A percentile compares a stretch with the other conserved stretches of the same genome.
phyloP scores from a whole-genome alignment of 2,113 vertebrate species.

The Myiopsitta monachus region DNA sequence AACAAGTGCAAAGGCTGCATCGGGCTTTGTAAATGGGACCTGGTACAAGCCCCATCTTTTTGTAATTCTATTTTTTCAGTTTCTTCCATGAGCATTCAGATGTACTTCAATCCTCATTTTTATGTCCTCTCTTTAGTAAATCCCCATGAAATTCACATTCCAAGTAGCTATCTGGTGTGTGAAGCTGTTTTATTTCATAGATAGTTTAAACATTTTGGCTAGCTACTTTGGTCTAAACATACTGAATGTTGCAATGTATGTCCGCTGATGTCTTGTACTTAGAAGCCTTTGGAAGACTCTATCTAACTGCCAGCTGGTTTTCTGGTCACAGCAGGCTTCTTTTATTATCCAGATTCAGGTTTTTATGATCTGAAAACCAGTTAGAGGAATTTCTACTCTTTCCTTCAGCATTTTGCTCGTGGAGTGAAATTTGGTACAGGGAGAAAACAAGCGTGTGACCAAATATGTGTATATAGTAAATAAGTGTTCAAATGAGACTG shows the following conservation, averaged over 20 bases:
- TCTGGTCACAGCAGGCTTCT: constrained; percentile 4
- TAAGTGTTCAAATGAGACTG: neutral
- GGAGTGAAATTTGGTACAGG: neutral
- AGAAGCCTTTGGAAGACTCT: constrained; percentile 1
- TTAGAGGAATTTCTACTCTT: neutral
- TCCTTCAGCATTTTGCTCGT: neutral
- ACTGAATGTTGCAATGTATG: neutral
- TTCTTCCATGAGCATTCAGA: neutral
- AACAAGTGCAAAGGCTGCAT: neutral
- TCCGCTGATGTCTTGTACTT: neutral
- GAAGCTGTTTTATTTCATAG: constrained; percentile 43
- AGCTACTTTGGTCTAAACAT: neutral
- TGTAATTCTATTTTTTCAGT: neutral
- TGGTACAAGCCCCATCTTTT: neutral
- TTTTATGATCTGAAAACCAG: neutral
- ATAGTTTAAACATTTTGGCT: constrained; percentile 27
- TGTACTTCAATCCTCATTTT: constrained; percentile 9
- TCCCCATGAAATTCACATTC: constrained; percentile 39
- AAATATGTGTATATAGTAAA: neutral
- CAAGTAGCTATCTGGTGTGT: neutral
- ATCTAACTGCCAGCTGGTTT: neutral
- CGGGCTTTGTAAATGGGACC: neutral
- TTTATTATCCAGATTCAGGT: neutral
- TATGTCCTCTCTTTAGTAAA: constrained; percentile 27
- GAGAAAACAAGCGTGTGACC: neutral